phyloP scores from a whole-genome alignment of 2,113 vertebrate genomes.

The Podilymbus podiceps region DNA sequence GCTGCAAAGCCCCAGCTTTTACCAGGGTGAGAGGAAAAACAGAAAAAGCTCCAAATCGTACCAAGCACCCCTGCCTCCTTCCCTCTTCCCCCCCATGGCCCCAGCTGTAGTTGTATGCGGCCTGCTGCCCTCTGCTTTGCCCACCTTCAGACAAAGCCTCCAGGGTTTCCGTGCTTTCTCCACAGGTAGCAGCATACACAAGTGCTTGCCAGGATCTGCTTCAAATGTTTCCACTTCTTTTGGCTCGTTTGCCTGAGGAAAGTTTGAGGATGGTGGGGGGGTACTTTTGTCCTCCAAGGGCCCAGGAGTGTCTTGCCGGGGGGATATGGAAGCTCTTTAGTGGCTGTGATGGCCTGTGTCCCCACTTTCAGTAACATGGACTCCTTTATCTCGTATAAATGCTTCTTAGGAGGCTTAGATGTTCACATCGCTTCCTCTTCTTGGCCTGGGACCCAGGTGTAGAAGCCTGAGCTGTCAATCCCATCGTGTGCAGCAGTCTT shows the following conservation, averaged over 20 bases:
- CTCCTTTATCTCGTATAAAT: neutral
- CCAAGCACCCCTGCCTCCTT: neutral
- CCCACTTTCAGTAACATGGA: neutral
- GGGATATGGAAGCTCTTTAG: neutral
- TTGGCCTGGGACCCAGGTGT: neutral
- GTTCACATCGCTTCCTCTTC: no score
- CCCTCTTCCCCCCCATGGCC: neutral
- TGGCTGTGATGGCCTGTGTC: neutral
- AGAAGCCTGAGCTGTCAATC: neutral
- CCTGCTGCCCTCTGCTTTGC: fast-evolving
- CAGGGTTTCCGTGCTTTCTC: neutral
- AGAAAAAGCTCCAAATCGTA: neutral
- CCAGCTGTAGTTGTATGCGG: neutral
- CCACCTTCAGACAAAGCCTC: neutral
- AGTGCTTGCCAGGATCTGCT: neutral
- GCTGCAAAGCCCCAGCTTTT: neutral
- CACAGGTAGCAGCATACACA: fast-evolving
- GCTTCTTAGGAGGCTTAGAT: neutral
- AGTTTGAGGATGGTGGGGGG: no score
- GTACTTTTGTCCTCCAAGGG: neutral
- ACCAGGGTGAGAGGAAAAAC: neutral
- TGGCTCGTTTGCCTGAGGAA: neutral
- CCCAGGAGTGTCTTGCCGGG: neutral
- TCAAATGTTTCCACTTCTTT: neutral
- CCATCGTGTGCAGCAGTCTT: neutral